phyloP scores from a whole-genome alignment of 2,113 vertebrate species.

The Ophthalmolycus amberensis region DNA sequence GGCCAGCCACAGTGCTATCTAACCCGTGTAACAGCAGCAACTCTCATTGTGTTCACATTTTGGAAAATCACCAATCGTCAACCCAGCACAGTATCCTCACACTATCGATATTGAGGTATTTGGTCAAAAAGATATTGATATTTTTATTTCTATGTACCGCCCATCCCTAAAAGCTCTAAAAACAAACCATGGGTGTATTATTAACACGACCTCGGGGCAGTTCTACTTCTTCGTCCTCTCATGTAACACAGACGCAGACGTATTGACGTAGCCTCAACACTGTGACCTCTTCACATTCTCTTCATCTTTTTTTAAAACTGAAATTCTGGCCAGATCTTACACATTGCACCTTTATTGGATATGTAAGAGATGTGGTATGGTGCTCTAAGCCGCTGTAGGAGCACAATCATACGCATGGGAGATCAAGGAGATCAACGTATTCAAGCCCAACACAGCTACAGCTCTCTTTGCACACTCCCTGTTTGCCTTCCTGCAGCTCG shows the following conservation, averaged over 20 bases:
- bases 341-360: background rate
- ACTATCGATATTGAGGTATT: no score
- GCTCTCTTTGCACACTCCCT: background rate
- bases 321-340: background rate
- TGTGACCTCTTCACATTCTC: background rate
- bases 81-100: no score
- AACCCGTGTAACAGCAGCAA: no score
- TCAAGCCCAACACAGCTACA: background rate
- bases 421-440: background rate
- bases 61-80: no score
- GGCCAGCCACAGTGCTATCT: no score
- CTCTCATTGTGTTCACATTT: no score
- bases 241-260: background rate
- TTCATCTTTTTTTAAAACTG: background rate
- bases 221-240: background rate
- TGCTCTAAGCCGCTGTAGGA: background rate
- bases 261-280: background rate
- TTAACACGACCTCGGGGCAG: background rate
- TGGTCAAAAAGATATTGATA: no score
- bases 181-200: no score
- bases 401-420: background rate
- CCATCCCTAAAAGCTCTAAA: no score
- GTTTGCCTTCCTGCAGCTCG: background rate
- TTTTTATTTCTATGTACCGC: no score
- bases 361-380: background rate